phyloP scores from a whole-genome alignment of 2,113 vertebrate species.

The Ardeotis arabs region DNA sequence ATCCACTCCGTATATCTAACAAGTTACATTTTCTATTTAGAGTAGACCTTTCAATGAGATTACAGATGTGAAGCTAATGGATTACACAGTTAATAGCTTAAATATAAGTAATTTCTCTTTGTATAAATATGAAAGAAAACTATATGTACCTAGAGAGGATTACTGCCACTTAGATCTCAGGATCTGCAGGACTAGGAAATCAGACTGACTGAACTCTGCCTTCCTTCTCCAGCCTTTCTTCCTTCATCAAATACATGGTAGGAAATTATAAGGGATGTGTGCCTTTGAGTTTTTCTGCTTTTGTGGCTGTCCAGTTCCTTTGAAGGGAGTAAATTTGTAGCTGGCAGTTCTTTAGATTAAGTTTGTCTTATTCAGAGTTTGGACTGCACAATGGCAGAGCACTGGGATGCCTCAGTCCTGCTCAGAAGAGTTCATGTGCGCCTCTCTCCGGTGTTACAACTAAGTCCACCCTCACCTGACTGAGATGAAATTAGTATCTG shows the following conservation, averaged over 20 bases:
- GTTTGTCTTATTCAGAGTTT: background rate
- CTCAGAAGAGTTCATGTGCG: background rate
- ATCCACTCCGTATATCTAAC: background rate
- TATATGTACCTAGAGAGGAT: background rate
- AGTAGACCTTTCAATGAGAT: background rate
- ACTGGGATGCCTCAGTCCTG: background rate
- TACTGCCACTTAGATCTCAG: background rate
- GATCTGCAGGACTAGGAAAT: background rate
- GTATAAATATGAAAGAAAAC: background rate
- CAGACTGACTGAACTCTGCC: background rate
- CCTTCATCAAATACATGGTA: background rate
- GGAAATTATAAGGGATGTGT: background rate
- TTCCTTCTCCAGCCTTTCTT: background rate
- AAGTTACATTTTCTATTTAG: background rate
- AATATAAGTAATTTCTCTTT: background rate
- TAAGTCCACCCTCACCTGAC: background rate
- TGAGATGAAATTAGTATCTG: background rate
- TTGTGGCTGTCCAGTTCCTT: background rate
- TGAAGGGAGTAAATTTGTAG: background rate
- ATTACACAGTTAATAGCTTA: background rate
- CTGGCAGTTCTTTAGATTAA: background rate
- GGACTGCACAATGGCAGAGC: background rate
- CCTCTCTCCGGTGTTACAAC: fast-evolving
- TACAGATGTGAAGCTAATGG: background rate
- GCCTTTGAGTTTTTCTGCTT: background rate